Base-by-base conservation (phyloP, 2,888 invertebrate species). In the Ichneumoninae sp. region DNA sequence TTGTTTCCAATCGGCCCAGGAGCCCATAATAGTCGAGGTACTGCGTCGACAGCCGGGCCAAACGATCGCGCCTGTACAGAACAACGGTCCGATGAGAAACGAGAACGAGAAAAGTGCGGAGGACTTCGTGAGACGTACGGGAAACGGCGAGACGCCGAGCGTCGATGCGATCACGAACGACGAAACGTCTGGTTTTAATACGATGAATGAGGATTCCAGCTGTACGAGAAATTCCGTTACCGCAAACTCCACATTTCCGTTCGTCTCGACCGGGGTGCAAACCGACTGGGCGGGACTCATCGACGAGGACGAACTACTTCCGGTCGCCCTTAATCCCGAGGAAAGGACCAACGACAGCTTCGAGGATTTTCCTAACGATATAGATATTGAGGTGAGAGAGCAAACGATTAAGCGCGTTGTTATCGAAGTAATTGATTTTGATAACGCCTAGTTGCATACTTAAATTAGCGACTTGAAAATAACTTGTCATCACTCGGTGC, bases 21-120 rank as follows among this genome's bases (percentile, higher is more conserved):
- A 95, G 90, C 95, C 95, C 80, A 95, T 96, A 88, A 94, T 95
- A 84, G 95, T 96, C 71, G 95, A 96, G 93, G 95, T 96, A 68
- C 94, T 95, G 83, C 94, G 95, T 72, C 94, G 94, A 82, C 93
- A 93, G 78, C 89, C 94, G n/a, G 90, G 89, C n/a, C 87, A 89
- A 30, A 71, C 84, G 52, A 65, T 80, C 19, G 66, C 80, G 76
- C 82, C 88, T 22, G 30, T 82, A 65, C 68, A 83, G 70, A 82
- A 77, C 76, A 78, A 80, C 76, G 66, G 26, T 36, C 52, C 78
- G 50, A 72, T 74, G 47, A 76, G 40, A 71, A 81, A 76, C 69
- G 83, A 87, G 76, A 86, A 87, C 52, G 92, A 91, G 85, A 89
- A 91, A 78, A 78, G 62, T 44, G 66, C 44, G 13, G 85, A 86